A percentile compares a stretch with the other conserved stretches of the same genome.
Conservation (phyloP, 92 coral and sea anemone species). For the Zoanthus sansibaricus region DNA sequence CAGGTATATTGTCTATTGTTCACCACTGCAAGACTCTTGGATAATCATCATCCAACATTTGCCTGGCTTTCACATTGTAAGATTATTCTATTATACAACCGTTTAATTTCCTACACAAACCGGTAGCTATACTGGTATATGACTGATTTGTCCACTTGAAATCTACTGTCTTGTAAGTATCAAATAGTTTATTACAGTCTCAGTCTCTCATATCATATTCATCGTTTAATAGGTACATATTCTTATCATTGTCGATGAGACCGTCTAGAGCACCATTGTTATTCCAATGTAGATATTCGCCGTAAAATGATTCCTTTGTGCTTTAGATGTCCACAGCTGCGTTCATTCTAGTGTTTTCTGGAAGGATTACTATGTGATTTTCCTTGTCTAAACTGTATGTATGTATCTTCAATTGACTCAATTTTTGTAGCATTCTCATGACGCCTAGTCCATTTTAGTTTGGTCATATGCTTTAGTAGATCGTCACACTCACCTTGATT, state of each 20-base stretch:
- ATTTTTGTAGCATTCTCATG: conserved; percentile 50
- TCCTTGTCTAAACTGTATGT: background rate
- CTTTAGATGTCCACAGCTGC: conserved; percentile 17
- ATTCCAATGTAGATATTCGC: conserved; percentile 61
- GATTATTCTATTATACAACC: conserved; percentile 41
- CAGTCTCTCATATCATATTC: conserved; percentile 48
- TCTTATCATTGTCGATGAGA: conserved; percentile 48
- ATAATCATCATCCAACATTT: conserved; percentile 56
- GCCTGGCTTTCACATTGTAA: conserved; percentile 14
- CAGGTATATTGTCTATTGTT: background rate
- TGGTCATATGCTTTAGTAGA: conserved; percentile 46
- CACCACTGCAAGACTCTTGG: conserved; percentile 68
- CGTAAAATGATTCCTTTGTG: background rate
- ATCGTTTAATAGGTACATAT: conserved; percentile 55
- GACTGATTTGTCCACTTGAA: conserved; percentile 59
- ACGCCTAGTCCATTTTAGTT: conserved; percentile 57
- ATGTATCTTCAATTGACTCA: background rate
- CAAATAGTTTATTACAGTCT: conserved; percentile 43
- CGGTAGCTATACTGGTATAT: conserved; percentile 13
- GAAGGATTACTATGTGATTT: conserved; percentile 37
- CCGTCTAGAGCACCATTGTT: conserved; percentile 57
- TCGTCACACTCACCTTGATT: conserved; percentile 57
- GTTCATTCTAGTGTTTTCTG: conserved; percentile 35
- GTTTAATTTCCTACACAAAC: no score
- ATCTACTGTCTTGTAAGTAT: conserved; percentile 47